Conservation (phyloP, 2,888 invertebrate genomes). For the Pammene aurita region DNA sequence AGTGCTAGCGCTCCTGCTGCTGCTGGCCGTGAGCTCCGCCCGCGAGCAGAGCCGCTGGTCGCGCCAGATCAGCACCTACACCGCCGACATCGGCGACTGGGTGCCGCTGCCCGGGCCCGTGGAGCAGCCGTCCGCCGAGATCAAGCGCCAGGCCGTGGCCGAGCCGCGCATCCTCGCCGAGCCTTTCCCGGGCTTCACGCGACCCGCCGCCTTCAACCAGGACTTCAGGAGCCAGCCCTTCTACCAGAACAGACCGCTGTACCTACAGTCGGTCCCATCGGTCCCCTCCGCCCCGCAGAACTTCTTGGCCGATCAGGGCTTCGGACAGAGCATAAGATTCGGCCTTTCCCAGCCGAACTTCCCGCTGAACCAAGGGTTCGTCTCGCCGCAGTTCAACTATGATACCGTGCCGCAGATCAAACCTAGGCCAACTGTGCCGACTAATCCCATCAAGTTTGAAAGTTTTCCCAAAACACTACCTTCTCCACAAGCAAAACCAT, state of each 20-base stretch:
- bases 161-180: conserved; percentile 77
- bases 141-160: conserved; percentile 74
- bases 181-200: conserved; percentile 66
- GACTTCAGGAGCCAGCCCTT: conserved; percentile 64
- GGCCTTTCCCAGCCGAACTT: conserved; percentile 72
- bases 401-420: conserved; percentile 63
- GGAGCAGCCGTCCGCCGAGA: conserved; percentile 59
- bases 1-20: conserved; percentile 54
- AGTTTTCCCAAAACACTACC: conserved; percentile 54
- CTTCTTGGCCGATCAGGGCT: conserved; percentile 72
- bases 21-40: conserved; percentile 58
- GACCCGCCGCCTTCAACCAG: conserved; percentile 63
- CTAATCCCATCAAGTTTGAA: conserved; percentile 65
- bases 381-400: conserved; percentile 67
- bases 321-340: conserved; percentile 72
- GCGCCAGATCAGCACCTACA: conserved; percentile 77
- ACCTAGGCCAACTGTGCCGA: conserved; percentile 51
- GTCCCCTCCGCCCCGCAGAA: conserved; percentile 78
- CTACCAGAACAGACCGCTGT: conserved; percentile 71
- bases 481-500: conserved; percentile 61
- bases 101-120: conserved; percentile 69
- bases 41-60: conserved; percentile 75
- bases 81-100: conserved; percentile 77
- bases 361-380: conserved; percentile 71
- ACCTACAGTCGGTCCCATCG: conserved; percentile 69